phyloP scores from a whole-genome alignment of 2,113 vertebrate species.

The Siphamia tubifer region DNA sequence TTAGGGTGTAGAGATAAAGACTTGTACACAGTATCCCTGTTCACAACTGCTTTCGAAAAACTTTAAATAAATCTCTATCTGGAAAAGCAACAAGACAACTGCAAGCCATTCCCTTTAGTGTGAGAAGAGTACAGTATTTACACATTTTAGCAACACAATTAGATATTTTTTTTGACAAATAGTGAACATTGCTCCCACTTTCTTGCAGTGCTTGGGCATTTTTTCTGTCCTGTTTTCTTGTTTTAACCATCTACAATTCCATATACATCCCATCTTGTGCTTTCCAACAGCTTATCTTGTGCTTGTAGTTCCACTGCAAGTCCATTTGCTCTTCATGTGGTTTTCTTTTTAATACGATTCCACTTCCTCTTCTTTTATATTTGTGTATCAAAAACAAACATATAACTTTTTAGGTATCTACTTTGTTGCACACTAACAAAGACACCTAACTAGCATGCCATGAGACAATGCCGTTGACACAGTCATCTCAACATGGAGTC shows the following conservation, averaged over 20 bases:
- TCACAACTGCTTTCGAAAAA: constrained; percentile 39
- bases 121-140: constrained; percentile 60
- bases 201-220: constrained; percentile 55
- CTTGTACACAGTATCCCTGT: constrained; percentile 45
- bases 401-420: constrained; percentile 18
- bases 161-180: constrained; percentile 1
- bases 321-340: neutral
- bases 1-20: constrained; percentile 55
- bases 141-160: constrained; percentile 53
- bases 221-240: neutral
- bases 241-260: neutral
- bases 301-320: constrained; percentile 24
- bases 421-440: constrained; percentile 36
- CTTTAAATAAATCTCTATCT: constrained; percentile 51
- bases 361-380: neutral
- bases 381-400: constrained; percentile 27
- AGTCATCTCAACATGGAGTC: constrained; percentile 19
- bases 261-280: constrained; percentile 30
- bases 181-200: constrained; percentile 17
- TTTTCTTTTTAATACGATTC: constrained; percentile 14
- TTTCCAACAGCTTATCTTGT: constrained; percentile 28
- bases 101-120: constrained; percentile 64
- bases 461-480: constrained; percentile 26
- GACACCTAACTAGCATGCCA: constrained; percentile 46
- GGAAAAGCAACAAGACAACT: constrained; percentile 59